phyloP scores from a whole-genome alignment of 2,113 vertebrate species.

The Crotalus viridis region DNA sequence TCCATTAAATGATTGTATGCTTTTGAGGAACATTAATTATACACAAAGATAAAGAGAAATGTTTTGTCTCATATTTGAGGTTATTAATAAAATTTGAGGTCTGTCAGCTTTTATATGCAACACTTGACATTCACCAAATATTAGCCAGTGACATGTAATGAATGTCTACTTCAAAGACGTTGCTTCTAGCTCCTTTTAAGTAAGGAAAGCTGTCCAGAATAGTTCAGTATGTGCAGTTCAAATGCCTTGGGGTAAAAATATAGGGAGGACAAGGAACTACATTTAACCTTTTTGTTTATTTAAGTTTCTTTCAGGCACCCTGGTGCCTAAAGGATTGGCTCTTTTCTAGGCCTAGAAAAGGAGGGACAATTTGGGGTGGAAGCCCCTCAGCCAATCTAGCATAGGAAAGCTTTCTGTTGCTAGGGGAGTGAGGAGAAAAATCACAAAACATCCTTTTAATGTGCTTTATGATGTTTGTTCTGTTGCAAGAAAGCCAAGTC shows the following conservation, averaged over 20 bases:
- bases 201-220: neutral
- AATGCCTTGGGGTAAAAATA: neutral
- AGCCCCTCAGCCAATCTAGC: neutral
- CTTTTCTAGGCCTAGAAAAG: conserved; percentile 44
- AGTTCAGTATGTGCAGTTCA: conserved; percentile 3
- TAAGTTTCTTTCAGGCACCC: conserved; percentile 47
- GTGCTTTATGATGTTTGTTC: conserved; percentile 62
- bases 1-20: neutral
- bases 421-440: conserved; percentile 57
- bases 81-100: neutral
- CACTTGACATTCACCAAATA: neutral
- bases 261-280: conserved; percentile 12
- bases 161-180: neutral
- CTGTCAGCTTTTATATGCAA: neutral
- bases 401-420: conserved; percentile 55
- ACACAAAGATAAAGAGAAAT: neutral
- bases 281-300: conserved; percentile 24
- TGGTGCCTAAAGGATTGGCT: conserved; percentile 15
- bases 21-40: neutral
- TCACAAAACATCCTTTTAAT: conserved; percentile 63
- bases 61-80: neutral
- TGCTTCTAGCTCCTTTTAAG: neutral
- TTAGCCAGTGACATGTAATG: neutral
- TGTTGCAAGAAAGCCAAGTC: conserved; percentile 45
- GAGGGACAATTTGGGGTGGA: conserved; percentile 10